Base-by-base conservation (phyloP, 2,888 invertebrate genomes). In the Caenorhabditis drosophilae region DNA sequence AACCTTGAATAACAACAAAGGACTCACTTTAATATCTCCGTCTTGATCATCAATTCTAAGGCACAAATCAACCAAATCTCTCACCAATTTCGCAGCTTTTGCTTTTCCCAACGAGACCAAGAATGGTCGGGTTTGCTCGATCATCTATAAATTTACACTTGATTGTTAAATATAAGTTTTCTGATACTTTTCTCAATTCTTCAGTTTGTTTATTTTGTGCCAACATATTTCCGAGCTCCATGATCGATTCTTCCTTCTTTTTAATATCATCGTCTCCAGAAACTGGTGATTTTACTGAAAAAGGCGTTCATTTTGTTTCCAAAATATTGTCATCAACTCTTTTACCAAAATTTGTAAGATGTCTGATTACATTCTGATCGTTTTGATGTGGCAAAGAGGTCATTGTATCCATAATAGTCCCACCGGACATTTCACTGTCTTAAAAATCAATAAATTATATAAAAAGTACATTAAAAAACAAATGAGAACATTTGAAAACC, bases 81-180 rank as follows among this genome's bases (percentile, higher is more conserved):
- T 89, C 9, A 99, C 97, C 80, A 99, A 87, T 86, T 98, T 98
- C 0, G 97, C 97, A 51, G 98, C 98, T 87, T 98, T 98, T 34
- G 98, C 97, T 87, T 98, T 98, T 85, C 96, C 96, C 83, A 98
- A 93, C 78, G 91, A 88, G 80, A 90, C 90, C 62, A 98, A 88
- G 85, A 98, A 98, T 16, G 97, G 96, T 80, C 97, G 89, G 48
- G 94, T 94, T 35, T 70, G 70, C 35, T 73, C 73, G 40, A 73
- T 73, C 73, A 73, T 70, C 63, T 67, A 47, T 31, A 56, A 42
- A 23, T 9, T 23, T 22, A 35, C 1, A 35, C n/a, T n/a, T n/a
- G n/a, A n/a, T n/a, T n/a, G n/a, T n/a, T n/a, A n/a, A n/a, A n/a
- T n/a, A n/a, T n/a, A n/a, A n/a, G n/a, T n/a, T n/a, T n/a, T n/a